Evolutionary conservation across 2,113 vertebrate genomes (phyloP).

Genomic region (Aegypius monachus): DNA sequence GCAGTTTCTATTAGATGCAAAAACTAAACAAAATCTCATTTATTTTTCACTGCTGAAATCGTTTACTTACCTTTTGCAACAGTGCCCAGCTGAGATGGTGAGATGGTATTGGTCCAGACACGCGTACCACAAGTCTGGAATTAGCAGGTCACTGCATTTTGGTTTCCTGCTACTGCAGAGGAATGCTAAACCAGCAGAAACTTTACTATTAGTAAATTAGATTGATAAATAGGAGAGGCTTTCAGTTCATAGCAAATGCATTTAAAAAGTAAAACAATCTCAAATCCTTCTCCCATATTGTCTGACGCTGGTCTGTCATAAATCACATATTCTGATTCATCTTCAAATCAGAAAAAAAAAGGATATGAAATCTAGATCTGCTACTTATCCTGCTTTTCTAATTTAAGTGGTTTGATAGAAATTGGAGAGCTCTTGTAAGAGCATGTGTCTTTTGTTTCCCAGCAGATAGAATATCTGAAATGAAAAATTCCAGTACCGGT

Average conservation of each 20-base stretch:
- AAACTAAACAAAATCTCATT: neutral
- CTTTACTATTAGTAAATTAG: neutral
- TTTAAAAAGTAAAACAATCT: neutral
- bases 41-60: neutral
- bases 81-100: neutral
- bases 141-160: neutral
- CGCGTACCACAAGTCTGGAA: neutral
- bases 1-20: neutral
- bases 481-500: neutral
- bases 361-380: neutral
- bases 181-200: neutral
- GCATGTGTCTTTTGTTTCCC: neutral
- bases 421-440: neutral
- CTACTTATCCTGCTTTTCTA: neutral
- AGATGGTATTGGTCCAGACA: neutral
- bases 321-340: slow-evolving; percentile 11
- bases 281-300: neutral
- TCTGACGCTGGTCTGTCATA: neutral
- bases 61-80: neutral
- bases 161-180: neutral
- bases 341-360: neutral
- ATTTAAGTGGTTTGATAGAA: neutral
- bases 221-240: neutral
- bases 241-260: neutral
- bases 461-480: neutral